Percentiles rank a stretch among this genome's conserved stretches.
phyloP scores from a whole-genome alignment of 2,113 vertebrate genomes.

The Tapirus terrestris region DNA sequence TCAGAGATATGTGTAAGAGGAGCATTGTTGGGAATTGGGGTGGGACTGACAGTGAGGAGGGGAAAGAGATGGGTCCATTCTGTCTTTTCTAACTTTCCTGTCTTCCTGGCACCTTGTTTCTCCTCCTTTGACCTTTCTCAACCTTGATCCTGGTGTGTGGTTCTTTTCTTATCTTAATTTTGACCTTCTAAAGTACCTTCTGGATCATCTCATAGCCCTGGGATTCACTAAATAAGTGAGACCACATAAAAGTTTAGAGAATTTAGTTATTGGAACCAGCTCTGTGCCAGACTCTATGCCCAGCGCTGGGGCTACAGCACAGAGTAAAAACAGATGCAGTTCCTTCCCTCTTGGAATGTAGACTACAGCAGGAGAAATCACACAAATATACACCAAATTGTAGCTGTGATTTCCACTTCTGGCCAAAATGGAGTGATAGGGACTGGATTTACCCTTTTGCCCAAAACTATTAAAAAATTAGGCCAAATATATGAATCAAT shows the following conservation, averaged over 20 bases:
- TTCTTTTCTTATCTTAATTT: neutral
- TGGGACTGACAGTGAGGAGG: neutral
- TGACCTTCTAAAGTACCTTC: neutral
- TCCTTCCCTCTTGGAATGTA: neutral
- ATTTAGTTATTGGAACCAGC: neutral
- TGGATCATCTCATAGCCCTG: neutral
- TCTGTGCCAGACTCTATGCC: neutral
- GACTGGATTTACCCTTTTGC: neutral
- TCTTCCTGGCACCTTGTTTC: neutral
- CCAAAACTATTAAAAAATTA: neutral
- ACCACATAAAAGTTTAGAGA: neutral
- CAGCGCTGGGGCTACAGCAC: neutral
- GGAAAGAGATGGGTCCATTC: neutral
- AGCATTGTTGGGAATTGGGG: neutral
- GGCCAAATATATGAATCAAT: neutral
- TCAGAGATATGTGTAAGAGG: neutral
- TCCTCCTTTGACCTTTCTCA: neutral
- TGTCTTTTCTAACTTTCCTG: neutral
- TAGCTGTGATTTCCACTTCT: neutral
- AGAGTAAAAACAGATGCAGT: neutral
- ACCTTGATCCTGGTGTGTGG: neutral
- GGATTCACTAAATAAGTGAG: neutral
- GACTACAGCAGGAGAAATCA: neutral
- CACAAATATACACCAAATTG: rapidly evolving
- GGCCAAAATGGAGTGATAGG: neutral